Base-by-base conservation (phyloP, 2,888 invertebrate genomes). In the Hydrotaea cyrtoneurina region DNA sequence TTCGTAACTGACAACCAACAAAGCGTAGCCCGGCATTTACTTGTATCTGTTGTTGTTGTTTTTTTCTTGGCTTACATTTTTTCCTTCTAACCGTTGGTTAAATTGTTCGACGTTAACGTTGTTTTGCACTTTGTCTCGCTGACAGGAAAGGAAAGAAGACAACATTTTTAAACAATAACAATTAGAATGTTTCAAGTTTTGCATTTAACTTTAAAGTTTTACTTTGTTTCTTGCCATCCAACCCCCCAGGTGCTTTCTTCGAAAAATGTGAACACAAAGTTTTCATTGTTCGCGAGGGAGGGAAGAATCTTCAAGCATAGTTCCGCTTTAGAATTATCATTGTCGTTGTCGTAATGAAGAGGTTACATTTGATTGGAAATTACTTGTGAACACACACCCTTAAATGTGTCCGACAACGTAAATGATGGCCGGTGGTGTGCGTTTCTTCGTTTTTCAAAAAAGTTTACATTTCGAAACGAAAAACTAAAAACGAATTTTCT, bases 261-360 rank as follows among this genome's bases (percentile, higher is more conserved):
- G n/a, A n/a, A 50, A 50, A 50, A 15, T 15, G 50, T n/a, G n/a
- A 31, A 31, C 2, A 31, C 43, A 13, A 13, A 10, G 43, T 43
- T 11, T 43, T 43, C 2, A 2, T 10, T 50, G 5, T 50, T n/a
- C n/a, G n/a, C n/a, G 50, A 50, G n/a, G 50, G n/a, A n/a, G 50
- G n/a, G 5, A 2, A 8, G 43, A 46, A 75, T 64, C 83, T 87
- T 88, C 87, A 88, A 87, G 89, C 90, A 88, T 89, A 88, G 88
- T 90, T 90, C 90, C 90, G 88, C 87, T 80, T 80, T 69, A n/a
- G 43, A 21, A 50, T 50, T 50, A 4, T n/a, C 50, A n/a, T 50
- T 50, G n/a, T n/a, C n/a, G 50, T 13, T 15, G n/a, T 39, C 50
- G n/a, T 15, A 50, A 15, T 50, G 50, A 43, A 15, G 43, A 3